Evolutionary conservation across 2,888 invertebrate genomes (phyloP), one percentile per base, ranked within the genome.

Genomic region (Drosophila kuntzei): DNA sequence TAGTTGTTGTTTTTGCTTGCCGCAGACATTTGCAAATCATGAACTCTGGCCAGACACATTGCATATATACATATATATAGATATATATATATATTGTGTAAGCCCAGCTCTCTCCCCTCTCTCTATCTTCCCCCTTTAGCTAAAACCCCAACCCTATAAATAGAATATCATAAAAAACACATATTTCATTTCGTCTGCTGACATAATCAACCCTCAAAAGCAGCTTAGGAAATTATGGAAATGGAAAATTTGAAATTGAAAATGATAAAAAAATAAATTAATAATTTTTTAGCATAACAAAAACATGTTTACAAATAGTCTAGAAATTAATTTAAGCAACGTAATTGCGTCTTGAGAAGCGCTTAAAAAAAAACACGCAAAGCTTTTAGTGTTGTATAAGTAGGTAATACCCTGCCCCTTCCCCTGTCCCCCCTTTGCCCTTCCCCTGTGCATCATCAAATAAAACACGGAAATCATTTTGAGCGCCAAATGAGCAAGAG

Each of bases 401-500:
- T n/a, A 4, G 18, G 18, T 7, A 50, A 12, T 2, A 14, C 16
- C 5, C 8, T 12, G 12, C 5, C 3, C 9, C 25, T 18, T 8
- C 7, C 27, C 12, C 12, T 29, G 0, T 2, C 27, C 32, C 41
- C 14, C 12, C 14, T 11, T 9, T 34, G 32, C 34, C 29, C 12
- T 18, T 8, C 18, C 29, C 32, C 18, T n/a, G 32, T 11, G n/a
- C 20, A 32, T 12, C 34, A 34, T 22, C 20, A 36, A 36, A 25
- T 16, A 46, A 57, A 36, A 46, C 57, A 76, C 87, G 88, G 85
- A 87, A 87, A 85, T 85, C 62, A 68, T 72, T 68, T 53, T 62
- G 60, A 64, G 62, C 63, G 67, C 62, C 67, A 69, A 77, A 83
- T 71, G 70, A 65, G 69, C 67, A 11, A 29, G 46, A 14, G 25